phyloP scores from a whole-genome alignment of 2,797 vertebrate genomes.

The Eulemur coronatus region DNA sequence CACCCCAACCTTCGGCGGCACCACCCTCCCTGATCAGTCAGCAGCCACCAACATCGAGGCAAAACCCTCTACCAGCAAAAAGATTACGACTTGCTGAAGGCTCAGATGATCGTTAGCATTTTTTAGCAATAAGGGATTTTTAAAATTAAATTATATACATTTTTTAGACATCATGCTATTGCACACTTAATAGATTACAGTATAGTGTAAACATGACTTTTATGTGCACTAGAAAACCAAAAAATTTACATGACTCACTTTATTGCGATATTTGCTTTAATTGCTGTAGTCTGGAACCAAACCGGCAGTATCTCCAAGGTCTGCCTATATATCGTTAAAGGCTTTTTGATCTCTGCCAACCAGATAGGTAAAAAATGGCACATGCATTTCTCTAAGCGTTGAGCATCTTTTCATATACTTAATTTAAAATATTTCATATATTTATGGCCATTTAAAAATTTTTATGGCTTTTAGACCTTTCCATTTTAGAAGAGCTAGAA shows the following conservation, averaged over 20 bases:
- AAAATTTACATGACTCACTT: neutral
- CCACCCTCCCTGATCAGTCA: neutral
- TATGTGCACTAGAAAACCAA: neutral
- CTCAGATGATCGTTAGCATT: neutral
- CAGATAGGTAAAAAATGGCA: neutral
- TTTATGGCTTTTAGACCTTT: slow-evolving; percentile 48
- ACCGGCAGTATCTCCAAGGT: neutral
- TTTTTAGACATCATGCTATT: neutral
- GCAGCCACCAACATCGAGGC: neutral
- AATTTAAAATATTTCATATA: slow-evolving; percentile 5
- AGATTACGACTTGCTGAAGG: neutral
- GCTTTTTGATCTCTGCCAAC: slow-evolving; percentile 16
- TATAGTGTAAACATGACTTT: neutral
- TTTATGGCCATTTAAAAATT: neutral
- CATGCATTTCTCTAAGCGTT: neutral
- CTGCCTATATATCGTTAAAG: neutral
- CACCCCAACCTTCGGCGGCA: neutral
- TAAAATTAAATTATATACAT: neutral
- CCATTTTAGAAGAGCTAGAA: slow-evolving; percentile 54
- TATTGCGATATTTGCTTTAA: neutral
- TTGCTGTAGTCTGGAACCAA: neutral
- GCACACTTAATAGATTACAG: neutral
- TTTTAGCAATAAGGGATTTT: neutral
- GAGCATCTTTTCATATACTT: slow-evolving; percentile 39
- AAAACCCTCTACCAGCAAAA: neutral